A percentile compares a stretch with the other conserved stretches of the same genome.
phyloP scores from a whole-genome alignment of 2,888 invertebrate genomes.

The Idaea dimidiata region DNA sequence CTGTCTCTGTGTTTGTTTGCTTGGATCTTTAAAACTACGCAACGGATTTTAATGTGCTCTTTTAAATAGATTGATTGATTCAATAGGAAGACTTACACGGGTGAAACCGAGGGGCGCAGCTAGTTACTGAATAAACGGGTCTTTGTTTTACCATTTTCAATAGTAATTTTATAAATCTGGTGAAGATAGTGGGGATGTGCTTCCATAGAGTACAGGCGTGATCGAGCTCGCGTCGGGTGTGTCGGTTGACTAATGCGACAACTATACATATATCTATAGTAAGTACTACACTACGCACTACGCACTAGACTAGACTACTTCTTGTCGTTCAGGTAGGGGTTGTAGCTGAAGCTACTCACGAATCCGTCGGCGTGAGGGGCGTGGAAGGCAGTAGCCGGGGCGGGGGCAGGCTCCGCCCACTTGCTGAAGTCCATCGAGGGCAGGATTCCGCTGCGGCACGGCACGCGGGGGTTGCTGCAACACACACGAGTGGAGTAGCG shows the following conservation, averaged over 20 bases:
- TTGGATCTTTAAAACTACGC: too few species aligned
- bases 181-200: too few species aligned
- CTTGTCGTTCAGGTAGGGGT: conserved; percentile 72
- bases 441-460: conserved; percentile 93
- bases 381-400: conserved; percentile 52
- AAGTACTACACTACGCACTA: conserved; percentile 8
- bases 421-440: conserved; percentile 93
- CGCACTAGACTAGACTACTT: conserved; percentile 60
- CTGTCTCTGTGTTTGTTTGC: too few species aligned
- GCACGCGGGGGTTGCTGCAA: conserved; percentile 94
- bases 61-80: too few species aligned
- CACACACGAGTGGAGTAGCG: conserved; percentile 4
- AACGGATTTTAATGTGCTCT: too few species aligned
- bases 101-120: too few species aligned
- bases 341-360: conserved; percentile 83
- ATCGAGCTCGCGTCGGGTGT: not conserved
- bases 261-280: not conserved
- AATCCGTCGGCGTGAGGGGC: conserved; percentile 76
- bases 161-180: too few species aligned
- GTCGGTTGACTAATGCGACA: conserved; percentile 1
- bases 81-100: too few species aligned
- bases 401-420: conserved; percentile 89
- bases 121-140: too few species aligned
- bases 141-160: too few species aligned
- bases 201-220: too few species aligned